phyloP scores from a whole-genome alignment of 2,113 vertebrate species.

The Notarius lentiginosus region DNA sequence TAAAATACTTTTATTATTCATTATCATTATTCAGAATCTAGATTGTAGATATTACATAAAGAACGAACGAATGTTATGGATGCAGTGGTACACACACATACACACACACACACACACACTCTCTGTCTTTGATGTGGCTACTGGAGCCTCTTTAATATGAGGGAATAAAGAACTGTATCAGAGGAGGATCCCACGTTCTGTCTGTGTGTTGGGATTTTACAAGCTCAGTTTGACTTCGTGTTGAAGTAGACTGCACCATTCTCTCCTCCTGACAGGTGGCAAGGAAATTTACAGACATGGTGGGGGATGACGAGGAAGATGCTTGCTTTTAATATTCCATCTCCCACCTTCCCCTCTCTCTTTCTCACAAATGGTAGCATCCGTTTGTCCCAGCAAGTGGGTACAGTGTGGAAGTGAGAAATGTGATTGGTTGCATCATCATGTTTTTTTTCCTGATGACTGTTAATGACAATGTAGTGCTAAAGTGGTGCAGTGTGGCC shows the following conservation, averaged over 20 bases:
- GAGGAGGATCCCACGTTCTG: background rate
- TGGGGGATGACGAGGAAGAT: background rate
- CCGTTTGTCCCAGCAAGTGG: constrained; percentile 51
- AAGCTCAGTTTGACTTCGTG: constrained; percentile 30
- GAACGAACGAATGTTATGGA: background rate
- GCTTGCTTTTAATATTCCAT: constrained; percentile 40
- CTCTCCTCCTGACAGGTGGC: constrained; percentile 4
- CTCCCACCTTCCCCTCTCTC: constrained; percentile 16
- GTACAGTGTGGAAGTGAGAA: constrained; percentile 27
- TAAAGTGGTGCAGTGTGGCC: constrained; percentile 52
- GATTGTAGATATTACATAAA: background rate
- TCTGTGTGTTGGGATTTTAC: constrained; percentile 43
- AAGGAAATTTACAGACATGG: constrained; percentile 22
- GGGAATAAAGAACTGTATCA: background rate
- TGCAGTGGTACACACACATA: background rate
- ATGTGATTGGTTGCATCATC: constrained; percentile 36
- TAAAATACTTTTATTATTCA: background rate
- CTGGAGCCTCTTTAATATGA: background rate
- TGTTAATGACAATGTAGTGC: constrained; percentile 44
- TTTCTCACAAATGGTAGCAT: constrained; percentile 50
- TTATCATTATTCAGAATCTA: background rate
- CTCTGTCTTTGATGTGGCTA: background rate
- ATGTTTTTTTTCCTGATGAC: constrained; percentile 34
- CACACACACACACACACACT: background rate
- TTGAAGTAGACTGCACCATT: constrained; percentile 57